Evolutionary conservation across 2,797 vertebrate species (phyloP).

Genomic region (Buphagus erythrorhynchus): DNA sequence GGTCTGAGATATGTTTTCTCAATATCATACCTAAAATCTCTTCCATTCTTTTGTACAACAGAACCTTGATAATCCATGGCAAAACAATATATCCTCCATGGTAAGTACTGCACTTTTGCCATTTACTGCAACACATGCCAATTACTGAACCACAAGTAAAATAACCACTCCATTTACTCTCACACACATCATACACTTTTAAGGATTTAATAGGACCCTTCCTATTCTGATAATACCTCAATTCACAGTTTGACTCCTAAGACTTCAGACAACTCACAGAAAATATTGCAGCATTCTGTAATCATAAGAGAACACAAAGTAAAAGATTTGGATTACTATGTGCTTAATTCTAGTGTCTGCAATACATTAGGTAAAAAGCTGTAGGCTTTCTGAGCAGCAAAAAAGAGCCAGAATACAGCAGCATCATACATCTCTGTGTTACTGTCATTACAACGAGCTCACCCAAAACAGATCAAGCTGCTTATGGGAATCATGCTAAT

Average conservation of each 20-base stretch:
- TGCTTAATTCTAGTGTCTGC: not conserved
- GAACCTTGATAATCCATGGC: not conserved
- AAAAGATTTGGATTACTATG: not conserved
- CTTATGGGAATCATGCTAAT: not conserved
- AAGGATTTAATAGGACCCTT: not conserved
- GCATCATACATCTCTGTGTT: not conserved
- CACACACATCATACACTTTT: not conserved
- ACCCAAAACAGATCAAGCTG: not conserved
- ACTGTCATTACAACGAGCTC: not conserved
- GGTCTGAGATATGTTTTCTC: not conserved
- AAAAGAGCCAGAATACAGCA: not conserved
- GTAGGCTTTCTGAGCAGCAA: not conserved
- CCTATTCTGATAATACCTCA: not conserved
- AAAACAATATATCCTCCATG: not conserved
- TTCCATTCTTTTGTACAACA: not conserved
- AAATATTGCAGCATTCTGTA: not conserved
- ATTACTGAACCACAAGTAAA: not conserved
- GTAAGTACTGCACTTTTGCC: not conserved
- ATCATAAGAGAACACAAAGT: not conserved
- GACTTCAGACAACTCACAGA: not conserved
- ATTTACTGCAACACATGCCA: not conserved
- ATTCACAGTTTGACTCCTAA: not conserved
- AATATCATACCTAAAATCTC: not conserved
- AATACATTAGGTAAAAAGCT: not conserved
- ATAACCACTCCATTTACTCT: not conserved